Conservation (phyloP, 2,113 vertebrate genomes). For the Cynoglossus semilaevis region DNA sequence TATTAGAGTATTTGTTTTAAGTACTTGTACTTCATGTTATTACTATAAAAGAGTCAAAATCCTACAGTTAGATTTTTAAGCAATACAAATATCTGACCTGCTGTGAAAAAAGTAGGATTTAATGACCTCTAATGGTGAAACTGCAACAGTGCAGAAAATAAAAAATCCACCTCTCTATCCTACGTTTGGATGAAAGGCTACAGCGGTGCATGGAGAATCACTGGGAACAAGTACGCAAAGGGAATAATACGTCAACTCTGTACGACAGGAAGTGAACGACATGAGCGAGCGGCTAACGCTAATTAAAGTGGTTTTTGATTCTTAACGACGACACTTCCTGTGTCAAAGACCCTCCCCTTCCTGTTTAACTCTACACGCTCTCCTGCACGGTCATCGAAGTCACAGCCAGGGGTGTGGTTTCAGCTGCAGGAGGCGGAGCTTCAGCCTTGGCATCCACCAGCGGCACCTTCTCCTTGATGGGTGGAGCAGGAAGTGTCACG, state of each 20-base stretch:
- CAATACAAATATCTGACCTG: too few relatives aligned
- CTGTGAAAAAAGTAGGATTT: not conserved
- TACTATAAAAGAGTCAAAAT: too few relatives aligned
- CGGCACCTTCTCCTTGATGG: constrained; percentile 72
- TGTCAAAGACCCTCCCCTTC: constrained; percentile 7
- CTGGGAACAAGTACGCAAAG: too few relatives aligned
- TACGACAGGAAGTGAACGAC: too few relatives aligned
- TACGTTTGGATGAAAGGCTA: too few relatives aligned
- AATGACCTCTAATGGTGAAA: not conserved
- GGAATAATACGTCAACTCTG: too few relatives aligned
- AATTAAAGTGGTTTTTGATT: not conserved
- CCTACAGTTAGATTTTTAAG: too few relatives aligned
- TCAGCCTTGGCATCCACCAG: constrained; percentile 55
- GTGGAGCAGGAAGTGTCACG: constrained; percentile 23
- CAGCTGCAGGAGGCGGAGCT: constrained; percentile 1
- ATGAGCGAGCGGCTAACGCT: too few relatives aligned
- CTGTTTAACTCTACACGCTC: constrained; percentile 32
- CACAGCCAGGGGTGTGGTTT: constrained; percentile 44
- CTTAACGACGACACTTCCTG: constrained; percentile 19
- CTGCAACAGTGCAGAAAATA: not conserved
- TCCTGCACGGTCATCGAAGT: constrained; percentile 46
- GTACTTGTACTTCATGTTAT: too few relatives aligned
- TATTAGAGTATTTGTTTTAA: too few relatives aligned
- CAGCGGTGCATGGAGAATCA: too few relatives aligned
- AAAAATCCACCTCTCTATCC: too few relatives aligned